These are phyloP conservation scores for Sebastes fasciatus DNA, from an alignment of 2,113 vertebrate species.

Conservation along the genomic window DNA sequence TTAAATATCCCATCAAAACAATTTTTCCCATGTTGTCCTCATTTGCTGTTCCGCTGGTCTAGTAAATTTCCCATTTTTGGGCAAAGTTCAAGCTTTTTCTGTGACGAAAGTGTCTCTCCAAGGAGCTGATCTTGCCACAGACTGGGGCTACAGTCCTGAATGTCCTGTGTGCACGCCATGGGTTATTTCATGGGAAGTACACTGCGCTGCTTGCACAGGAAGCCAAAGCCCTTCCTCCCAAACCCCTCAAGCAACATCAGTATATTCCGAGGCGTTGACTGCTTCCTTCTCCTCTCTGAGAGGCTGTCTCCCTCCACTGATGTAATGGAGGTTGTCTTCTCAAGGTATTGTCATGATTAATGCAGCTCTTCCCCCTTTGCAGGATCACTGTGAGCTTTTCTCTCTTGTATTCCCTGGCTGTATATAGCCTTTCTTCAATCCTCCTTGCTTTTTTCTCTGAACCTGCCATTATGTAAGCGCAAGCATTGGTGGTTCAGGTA, in stretches of 20 bases:
- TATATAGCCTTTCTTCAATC: constrained; percentile 46
- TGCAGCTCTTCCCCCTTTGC: constrained; percentile 65
- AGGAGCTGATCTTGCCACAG: constrained; percentile 61
- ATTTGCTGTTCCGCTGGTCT: constrained; percentile 1
- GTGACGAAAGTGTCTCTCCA: constrained; percentile 46
- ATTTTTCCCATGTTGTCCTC: constrained; percentile 23
- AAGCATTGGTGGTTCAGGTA: constrained; percentile 75
- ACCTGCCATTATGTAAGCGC: constrained; percentile 74
- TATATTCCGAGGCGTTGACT: constrained; percentile 54
- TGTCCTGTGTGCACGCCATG: constrained; percentile 50
- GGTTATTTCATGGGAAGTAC: constrained; percentile 66
- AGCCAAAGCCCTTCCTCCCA: constrained; percentile 60
- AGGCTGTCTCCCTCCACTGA: constrained; percentile 53
- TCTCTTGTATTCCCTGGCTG: constrained; percentile 55
- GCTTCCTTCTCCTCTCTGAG: constrained; percentile 55
- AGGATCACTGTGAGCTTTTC: constrained; percentile 57
- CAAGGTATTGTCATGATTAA: constrained; percentile 83
- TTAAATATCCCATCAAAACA: constrained; percentile 25
- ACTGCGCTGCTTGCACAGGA: constrained; percentile 45
- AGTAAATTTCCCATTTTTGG: constrained; percentile 34
- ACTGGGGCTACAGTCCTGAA: constrained; percentile 22
- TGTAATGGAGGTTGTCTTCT: constrained; percentile 77
- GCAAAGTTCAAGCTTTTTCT: constrained; percentile 52
- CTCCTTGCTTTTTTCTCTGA: constrained; percentile 33
- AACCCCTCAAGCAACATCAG: constrained; percentile 58